A percentile compares a stretch with the other conserved stretches of the same genome.
These are phyloP conservation scores for Cosmia trapezina DNA, from an alignment of 2,888 invertebrate genomes.

Conservation along the genomic window DNA sequence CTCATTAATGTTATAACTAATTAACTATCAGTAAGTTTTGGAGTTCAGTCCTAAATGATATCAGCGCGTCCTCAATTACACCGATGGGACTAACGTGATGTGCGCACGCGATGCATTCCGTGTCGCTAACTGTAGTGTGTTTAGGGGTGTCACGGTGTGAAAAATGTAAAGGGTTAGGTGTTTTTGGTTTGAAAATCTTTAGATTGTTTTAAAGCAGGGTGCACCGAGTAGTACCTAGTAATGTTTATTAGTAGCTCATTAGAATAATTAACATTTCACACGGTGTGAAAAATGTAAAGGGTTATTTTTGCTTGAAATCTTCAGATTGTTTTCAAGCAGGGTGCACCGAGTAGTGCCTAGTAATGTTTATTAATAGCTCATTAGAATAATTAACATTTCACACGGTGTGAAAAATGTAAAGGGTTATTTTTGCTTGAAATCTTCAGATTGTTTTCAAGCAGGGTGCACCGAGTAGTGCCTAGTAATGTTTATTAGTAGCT, in stretches of 20 bases:
- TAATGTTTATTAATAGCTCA: too few species aligned
- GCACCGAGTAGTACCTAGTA: too few species aligned
- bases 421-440: neutral
- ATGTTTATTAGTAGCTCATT: too few species aligned
- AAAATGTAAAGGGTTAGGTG: neutral
- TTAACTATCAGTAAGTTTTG: constrained; percentile 51
- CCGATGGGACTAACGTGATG: constrained; percentile 49
- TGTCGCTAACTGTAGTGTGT: constrained; percentile 64
- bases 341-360: too few species aligned
- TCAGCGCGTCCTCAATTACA: constrained; percentile 62
- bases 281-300: neutral
- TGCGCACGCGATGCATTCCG: constrained; percentile 67
- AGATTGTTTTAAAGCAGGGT: too few species aligned
- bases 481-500: too few species aligned
- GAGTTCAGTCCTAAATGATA: constrained; percentile 58
- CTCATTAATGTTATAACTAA: constrained; percentile 50
- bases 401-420: neutral
- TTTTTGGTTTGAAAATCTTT: neutral
- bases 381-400: too few species aligned
- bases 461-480: too few species aligned
- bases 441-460: too few species aligned
- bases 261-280: neutral
- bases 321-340: too few species aligned
- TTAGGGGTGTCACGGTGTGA: constrained; percentile 43
- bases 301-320: neutral